These are phyloP conservation scores for Discoglossus pictus DNA, from an alignment of 2,797 vertebrate genomes.

Conservation along the genomic window DNA sequence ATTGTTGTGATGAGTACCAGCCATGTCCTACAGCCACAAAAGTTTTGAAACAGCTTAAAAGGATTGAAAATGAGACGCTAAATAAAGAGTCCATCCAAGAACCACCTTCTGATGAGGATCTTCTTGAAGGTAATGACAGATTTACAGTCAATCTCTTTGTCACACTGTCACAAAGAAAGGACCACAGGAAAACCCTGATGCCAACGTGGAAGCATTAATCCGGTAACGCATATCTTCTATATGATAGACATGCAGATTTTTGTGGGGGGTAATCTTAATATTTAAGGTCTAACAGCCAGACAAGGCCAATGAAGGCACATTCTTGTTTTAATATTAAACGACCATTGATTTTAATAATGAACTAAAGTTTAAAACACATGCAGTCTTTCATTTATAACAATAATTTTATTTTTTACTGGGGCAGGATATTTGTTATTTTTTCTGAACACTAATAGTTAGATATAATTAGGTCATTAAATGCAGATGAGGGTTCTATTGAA, in stretches of 20 bases:
- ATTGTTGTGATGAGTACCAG: conserved; percentile 31
- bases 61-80: background rate
- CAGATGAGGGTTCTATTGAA: too few species aligned
- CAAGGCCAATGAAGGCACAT: too few species aligned
- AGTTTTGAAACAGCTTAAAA: background rate
- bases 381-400: too few species aligned
- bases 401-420: too few species aligned
- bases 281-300: too few species aligned
- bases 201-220: conserved; percentile 32
- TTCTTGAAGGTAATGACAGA: conserved; percentile 45
- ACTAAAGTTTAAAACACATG: too few species aligned
- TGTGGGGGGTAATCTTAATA: too few species aligned
- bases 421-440: too few species aligned
- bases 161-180: conserved; percentile 37
- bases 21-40: conserved; percentile 13
- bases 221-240: background rate
- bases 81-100: background rate
- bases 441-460: too few species aligned
- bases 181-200: background rate
- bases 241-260: background rate
- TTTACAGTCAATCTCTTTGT: conserved; percentile 42
- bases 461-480: too few species aligned
- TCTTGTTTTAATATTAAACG: too few species aligned
- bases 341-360: too few species aligned
- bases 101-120: conserved; percentile 17